Conservation (phyloP, 2,797 vertebrate genomes). For the Phylloscopus collybita region DNA sequence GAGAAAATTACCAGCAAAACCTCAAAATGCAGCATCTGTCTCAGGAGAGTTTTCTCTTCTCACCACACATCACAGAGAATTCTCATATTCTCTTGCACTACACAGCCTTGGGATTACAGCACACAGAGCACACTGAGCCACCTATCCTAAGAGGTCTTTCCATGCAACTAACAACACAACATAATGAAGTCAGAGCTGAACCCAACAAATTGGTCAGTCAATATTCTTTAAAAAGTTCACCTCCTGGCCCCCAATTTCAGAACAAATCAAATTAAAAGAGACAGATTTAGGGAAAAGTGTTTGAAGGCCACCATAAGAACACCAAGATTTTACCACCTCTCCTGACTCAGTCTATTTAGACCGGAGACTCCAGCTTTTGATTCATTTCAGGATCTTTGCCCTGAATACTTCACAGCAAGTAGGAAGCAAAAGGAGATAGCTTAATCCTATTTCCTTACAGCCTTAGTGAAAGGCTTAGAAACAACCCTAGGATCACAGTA, state of each 20-base stretch:
- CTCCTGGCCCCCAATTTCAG: background rate
- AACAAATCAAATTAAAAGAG: background rate
- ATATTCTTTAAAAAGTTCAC: background rate
- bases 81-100: background rate
- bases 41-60: background rate
- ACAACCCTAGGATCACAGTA: background rate
- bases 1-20: background rate
- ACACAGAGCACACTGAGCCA: background rate
- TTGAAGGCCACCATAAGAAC: background rate
- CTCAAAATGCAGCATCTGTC: background rate
- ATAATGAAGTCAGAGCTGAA: background rate
- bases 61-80: background rate
- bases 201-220: background rate
- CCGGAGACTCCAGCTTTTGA: background rate
- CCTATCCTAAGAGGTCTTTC: background rate
- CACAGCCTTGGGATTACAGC: background rate
- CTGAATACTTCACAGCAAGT: background rate
- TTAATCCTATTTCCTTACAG: conserved; percentile 10
- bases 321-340: background rate
- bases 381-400: conserved; percentile 2
- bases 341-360: background rate
- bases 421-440: background rate
- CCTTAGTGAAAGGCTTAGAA: background rate
- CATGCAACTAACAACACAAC: background rate
- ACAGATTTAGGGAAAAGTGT: background rate